Base-by-base conservation (phyloP, 2,113 vertebrate species). In the Vidua chalybeata region DNA sequence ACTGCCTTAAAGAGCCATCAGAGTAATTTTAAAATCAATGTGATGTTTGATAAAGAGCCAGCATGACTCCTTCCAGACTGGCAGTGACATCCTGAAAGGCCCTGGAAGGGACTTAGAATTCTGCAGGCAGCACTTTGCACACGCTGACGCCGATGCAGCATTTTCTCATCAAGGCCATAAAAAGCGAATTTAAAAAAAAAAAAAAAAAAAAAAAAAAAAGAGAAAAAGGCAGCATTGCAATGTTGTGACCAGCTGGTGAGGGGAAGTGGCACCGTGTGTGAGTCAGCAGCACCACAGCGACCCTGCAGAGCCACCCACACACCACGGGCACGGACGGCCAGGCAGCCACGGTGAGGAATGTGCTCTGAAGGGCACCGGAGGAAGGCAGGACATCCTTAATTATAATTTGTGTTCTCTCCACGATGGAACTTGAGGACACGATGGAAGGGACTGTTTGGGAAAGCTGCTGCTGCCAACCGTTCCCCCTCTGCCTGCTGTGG, bases 11-110 rank as follows among this genome's bases (percentile, higher is more conserved):
- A 90, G 66, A 91, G 13, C 76, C 77, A 96, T 78, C 87, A 78
- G 33, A 84, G 66, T n/a, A 69, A 90, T 94, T 82, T 95, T 87
- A 81, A 96, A 96, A 88, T 94, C 93, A 68, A 96, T 91, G 69
- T 81, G 91, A 83, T 83, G 90, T 87, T 94, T 94, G 95, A 87
- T 88, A 63, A 73, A 68, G 80, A 90, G 76, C 45, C 76, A 96
- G 92, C 71, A 23, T 0, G 58, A 76, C 89, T 85, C 63, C 55
- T 90, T 95, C 83, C 95, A 94, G 92, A 85, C 41, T 35, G 82
- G 93, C 82, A 87, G 59, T 3, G 11, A 62, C 90, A 64, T 73
- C 73, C 79, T 0, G 0, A 89, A 89, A 80, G 23, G 37, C 46
- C 81, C 94, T 79, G 63, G 61, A 54, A 77, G 30, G 19, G 82